Evolutionary conservation across 2,888 invertebrate genomes (phyloP).

Genomic region (Drosophila vallismaia): DNA sequence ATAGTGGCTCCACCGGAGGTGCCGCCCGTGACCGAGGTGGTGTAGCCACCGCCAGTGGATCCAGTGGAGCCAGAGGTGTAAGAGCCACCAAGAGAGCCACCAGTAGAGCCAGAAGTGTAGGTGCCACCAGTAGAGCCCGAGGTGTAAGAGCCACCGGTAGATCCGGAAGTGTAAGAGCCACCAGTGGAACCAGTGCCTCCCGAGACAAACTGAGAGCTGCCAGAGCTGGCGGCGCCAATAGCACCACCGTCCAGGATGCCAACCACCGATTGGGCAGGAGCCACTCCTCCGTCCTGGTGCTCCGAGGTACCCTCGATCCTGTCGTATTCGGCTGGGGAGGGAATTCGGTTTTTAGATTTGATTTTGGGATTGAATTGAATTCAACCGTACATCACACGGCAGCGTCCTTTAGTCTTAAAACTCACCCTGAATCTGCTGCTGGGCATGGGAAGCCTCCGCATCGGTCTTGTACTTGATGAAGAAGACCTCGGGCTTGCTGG

Average conservation of each 20-base stretch:
- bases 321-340: constrained; percentile 79
- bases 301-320: constrained; percentile 80
- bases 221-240: constrained; percentile 42
- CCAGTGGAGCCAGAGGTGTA: background rate
- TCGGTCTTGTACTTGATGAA: constrained; percentile 83
- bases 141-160: constrained; percentile 8
- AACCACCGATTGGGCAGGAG: constrained; percentile 81
- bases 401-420: background rate
- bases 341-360: no score
- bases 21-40: constrained; percentile 22
- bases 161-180: constrained; percentile 20
- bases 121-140: background rate
- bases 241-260: constrained; percentile 71
- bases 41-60: constrained; percentile 8
- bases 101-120: background rate
- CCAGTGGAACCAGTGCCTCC: constrained; percentile 9
- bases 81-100: constrained; percentile 10
- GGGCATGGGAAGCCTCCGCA: constrained; percentile 81
- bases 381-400: no score
- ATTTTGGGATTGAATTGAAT: no score
- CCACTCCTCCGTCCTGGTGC: constrained; percentile 79
- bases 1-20: constrained; percentile 15
- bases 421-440: constrained; percentile 82
- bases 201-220: constrained; percentile 22
- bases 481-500: constrained; percentile 83